Percentiles rank a stretch among this genome's conserved stretches.
phyloP scores from a whole-genome alignment of 1,140 invertebrate genomes.

The Caenorhabditis briggsae region DNA sequence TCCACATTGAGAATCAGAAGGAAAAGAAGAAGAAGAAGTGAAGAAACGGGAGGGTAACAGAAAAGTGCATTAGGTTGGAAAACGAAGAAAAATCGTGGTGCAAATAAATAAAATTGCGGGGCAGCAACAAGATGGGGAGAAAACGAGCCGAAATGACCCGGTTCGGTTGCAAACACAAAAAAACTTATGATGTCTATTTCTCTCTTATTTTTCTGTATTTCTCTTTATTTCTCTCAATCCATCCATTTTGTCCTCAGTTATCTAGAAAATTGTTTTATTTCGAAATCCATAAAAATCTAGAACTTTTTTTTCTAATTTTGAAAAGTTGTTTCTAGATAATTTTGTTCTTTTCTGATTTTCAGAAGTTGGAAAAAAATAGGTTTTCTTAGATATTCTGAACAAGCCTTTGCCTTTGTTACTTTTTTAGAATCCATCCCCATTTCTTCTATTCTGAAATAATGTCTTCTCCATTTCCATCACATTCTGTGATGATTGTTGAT shows the following conservation, averaged over 20 bases:
- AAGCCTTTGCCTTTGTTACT: no score
- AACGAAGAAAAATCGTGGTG: neutral
- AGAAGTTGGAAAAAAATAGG: no score
- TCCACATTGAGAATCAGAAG: constrained; percentile 16
- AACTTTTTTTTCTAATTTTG: no score
- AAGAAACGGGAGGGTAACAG: neutral
- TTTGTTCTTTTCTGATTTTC: no score
- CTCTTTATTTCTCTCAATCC: neutral
- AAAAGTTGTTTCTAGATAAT: no score
- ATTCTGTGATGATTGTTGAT: neutral
- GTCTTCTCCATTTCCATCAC: neutral
- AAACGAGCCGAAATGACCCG: neutral
- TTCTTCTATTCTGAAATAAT: no score
- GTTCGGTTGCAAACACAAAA: neutral
- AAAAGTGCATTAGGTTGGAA: constrained; percentile 50
- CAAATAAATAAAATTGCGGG: constrained; percentile 49
- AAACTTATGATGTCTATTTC: constrained; percentile 7
- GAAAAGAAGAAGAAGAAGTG: neutral
- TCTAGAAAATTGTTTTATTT: no score
- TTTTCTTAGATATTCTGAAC: no score
- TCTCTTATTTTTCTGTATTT: neutral
- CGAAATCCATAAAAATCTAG: no score
- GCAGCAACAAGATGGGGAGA: neutral
- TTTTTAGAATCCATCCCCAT: no score
- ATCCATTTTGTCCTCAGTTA: neutral